Evolutionary conservation across 2,888 invertebrate genomes (phyloP).

Genomic region (Salticus scenicus): DNA sequence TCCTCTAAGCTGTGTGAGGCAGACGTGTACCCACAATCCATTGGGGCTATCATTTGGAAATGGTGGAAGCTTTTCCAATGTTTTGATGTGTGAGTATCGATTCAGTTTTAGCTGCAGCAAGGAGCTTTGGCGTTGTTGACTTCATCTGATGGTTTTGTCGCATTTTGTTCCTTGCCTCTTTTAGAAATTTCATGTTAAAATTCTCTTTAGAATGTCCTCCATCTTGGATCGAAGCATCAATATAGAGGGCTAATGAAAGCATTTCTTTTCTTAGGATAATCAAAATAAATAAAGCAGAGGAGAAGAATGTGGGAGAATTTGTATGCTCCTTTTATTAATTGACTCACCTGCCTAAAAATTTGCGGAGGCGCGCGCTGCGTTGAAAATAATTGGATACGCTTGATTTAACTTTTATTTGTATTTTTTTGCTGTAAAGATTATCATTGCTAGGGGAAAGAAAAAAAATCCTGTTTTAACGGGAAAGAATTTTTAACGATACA

Average conservation of each 20-base stretch:
- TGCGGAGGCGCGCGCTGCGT: neutral
- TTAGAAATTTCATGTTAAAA: neutral
- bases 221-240: neutral
- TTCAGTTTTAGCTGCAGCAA: slow-evolving; percentile 63
- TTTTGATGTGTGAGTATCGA: slow-evolving; percentile 67
- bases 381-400: too few species aligned
- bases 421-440: too few species aligned
- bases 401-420: too few species aligned
- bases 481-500: too few species aligned
- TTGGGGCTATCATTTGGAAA: slow-evolving; percentile 59
- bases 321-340: neutral
- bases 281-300: neutral
- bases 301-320: neutral
- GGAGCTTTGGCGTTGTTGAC: slow-evolving; percentile 27
- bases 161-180: slow-evolving; percentile 4
- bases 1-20: slow-evolving; percentile 33
- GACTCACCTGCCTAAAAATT: neutral
- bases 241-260: neutral
- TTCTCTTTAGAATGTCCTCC: slow-evolving; percentile 7
- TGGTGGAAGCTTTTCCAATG: slow-evolving; percentile 58
- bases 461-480: too few species aligned
- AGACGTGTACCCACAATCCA: slow-evolving; percentile 51
- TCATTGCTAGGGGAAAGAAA: too few species aligned
- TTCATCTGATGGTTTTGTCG: slow-evolving; percentile 19
- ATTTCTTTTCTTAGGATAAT: neutral